A percentile compares a stretch with the other conserved stretches of the same genome.
Conservation (phyloP, 2,797 vertebrate genomes). For the Semotilus atromaculatus region DNA sequence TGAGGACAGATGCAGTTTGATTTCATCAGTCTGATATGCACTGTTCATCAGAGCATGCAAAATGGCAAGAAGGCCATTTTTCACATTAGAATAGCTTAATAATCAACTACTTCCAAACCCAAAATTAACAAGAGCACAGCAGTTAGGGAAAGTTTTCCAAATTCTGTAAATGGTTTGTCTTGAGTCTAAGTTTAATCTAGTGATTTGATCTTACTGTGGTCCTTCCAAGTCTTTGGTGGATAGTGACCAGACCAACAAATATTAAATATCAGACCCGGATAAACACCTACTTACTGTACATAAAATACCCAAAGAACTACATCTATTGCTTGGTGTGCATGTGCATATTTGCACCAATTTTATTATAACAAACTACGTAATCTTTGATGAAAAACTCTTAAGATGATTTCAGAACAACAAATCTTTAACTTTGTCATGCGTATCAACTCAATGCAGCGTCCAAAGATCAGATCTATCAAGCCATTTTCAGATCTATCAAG, state of each 20-base stretch:
- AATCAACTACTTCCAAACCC: conserved; percentile 7
- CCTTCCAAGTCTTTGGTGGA: not conserved
- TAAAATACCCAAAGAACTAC: not conserved
- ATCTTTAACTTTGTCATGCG: not conserved
- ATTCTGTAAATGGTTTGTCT: not conserved
- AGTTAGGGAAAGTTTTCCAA: not conserved
- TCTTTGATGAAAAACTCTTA: not conserved
- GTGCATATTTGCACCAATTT: not conserved
- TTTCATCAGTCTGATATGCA: conserved; percentile 25
- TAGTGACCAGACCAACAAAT: not conserved
- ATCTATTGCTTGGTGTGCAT: not conserved
- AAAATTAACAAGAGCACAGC: not conserved
- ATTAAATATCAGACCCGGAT: not conserved
- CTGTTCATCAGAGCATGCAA: conserved; percentile 32
- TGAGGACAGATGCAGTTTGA: conserved; percentile 32
- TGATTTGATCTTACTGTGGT: not conserved
- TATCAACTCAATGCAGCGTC: not conserved
- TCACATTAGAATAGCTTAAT: conserved; percentile 35
- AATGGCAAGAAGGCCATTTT: conserved; percentile 15
- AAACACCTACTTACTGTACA: not conserved
- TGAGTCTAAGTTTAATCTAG: not conserved
- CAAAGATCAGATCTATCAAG: not conserved
- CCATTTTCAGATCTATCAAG: not conserved
- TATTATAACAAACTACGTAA: not conserved
- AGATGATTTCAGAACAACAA: not conserved